Conservation (phyloP, 2,113 vertebrate species). For the Sinocyclocheilus rhinocerous region DNA sequence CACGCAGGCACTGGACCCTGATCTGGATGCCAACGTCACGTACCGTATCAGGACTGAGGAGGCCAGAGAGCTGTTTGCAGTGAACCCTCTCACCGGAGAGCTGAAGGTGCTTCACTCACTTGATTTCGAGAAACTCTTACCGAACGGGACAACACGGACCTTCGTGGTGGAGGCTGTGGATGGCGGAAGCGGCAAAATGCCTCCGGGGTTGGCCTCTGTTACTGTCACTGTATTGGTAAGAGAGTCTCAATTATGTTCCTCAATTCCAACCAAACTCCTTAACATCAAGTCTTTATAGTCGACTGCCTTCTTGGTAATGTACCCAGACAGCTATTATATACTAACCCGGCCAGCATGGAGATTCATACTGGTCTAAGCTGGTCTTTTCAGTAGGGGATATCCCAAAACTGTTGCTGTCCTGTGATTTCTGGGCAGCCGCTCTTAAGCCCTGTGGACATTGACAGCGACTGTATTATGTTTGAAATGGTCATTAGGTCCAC, state of each 20-base stretch:
- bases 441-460: neutral
- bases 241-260: constrained; percentile 45
- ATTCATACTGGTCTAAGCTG: neutral
- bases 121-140: constrained; percentile 87
- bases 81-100: constrained; percentile 84
- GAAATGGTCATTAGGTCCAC: constrained; percentile 1
- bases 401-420: neutral
- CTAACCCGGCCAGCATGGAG: neutral
- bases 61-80: constrained; percentile 77
- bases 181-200: constrained; percentile 83
- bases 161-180: constrained; percentile 91
- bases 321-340: neutral
- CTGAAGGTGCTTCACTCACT: constrained; percentile 80
- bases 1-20: constrained; percentile 85
- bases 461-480: constrained; percentile 19
- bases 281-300: neutral
- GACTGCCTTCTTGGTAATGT: neutral
- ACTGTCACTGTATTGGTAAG: constrained; percentile 82
- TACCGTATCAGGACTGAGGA: constrained; percentile 85
- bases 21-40: constrained; percentile 86
- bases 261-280: neutral
- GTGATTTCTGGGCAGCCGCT: neutral
- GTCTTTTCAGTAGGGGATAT: neutral
- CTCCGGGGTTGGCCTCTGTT: constrained; percentile 86
- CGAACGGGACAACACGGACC: constrained; percentile 78